These are phyloP conservation scores for Drosophila imparisetae DNA, from an alignment of 2,888 invertebrate genomes.

Conservation along the genomic window DNA sequence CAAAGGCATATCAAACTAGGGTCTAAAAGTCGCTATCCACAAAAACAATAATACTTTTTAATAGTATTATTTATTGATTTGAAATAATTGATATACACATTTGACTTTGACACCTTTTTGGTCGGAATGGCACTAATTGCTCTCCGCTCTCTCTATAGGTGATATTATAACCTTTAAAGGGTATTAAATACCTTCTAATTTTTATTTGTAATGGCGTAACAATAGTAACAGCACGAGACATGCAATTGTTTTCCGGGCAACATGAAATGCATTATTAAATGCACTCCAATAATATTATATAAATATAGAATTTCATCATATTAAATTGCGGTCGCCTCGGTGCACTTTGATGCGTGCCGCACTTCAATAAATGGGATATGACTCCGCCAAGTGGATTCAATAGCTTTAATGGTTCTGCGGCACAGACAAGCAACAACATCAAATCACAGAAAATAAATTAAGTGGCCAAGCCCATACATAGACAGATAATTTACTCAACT, in stretches of 20 bases:
- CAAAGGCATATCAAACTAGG: constrained; percentile 21
- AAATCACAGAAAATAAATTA: constrained; percentile 20
- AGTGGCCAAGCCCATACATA: constrained; percentile 14
- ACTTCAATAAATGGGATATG: constrained; percentile 38
- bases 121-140: constrained; percentile 17
- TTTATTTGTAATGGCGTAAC: constrained; percentile 28
- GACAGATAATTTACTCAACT: neutral
- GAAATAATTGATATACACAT: constrained; percentile 51
- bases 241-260: constrained; percentile 48
- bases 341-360: constrained; percentile 42
- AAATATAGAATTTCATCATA: constrained; percentile 40
- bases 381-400: constrained; percentile 21
- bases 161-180: neutral
- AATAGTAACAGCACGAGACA: constrained; percentile 26
- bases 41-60: constrained; percentile 1
- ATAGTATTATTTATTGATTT: constrained; percentile 50
- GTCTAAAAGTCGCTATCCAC: constrained; percentile 32
- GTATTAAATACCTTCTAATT: neutral
- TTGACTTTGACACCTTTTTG: constrained; percentile 57
- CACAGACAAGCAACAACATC: constrained; percentile 31
- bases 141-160: neutral
- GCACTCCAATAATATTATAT: constrained; percentile 16
- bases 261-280: constrained; percentile 47
- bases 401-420: constrained; percentile 60
- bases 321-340: constrained; percentile 6